These are phyloP conservation scores for Protomyctophum bolini DNA, from an alignment of 2,113 vertebrate species.

Conservation along the genomic window DNA sequence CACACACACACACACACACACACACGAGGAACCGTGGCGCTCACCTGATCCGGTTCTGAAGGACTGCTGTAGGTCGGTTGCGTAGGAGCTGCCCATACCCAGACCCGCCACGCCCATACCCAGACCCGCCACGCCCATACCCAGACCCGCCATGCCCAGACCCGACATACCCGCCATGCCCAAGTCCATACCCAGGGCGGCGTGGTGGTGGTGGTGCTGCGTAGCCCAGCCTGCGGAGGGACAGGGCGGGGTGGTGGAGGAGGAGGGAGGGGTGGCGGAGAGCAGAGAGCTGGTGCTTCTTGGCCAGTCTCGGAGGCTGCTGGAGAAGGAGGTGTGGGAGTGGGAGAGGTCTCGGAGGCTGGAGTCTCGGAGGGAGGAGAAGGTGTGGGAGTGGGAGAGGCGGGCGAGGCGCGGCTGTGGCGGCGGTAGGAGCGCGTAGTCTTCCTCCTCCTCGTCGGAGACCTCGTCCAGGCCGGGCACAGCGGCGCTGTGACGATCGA, in stretches of 20 bases:
- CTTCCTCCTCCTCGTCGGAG: constrained; percentile 86
- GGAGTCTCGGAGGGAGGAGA: constrained; percentile 90
- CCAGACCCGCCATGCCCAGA: neutral
- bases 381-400: constrained; percentile 91
- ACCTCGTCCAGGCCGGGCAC: constrained; percentile 83
- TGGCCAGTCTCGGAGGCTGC: constrained; percentile 89
- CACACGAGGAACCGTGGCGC: neutral
- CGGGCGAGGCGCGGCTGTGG: constrained; percentile 87
- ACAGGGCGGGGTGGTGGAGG: constrained; percentile 70
- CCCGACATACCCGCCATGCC: constrained; percentile 43
- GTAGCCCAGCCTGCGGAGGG: constrained; percentile 80
- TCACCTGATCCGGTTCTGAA: constrained; percentile 87
- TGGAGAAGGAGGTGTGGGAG: no score
- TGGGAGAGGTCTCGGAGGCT: constrained; percentile 88
- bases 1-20: neutral
- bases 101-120: constrained; percentile 1
- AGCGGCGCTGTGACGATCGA: constrained; percentile 65
- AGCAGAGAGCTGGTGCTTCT: constrained; percentile 76
- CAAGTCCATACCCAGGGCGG: constrained; percentile 52
- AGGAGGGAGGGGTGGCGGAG: constrained; percentile 72
- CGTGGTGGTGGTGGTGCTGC: constrained; percentile 79
- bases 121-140: no score
- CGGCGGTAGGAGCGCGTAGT: constrained; percentile 87
- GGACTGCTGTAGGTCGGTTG: constrained; percentile 76
- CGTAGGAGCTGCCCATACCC: constrained; percentile 74